Conservation (phyloP, 2,797 vertebrate species). For the Astyanax mexicanus region DNA sequence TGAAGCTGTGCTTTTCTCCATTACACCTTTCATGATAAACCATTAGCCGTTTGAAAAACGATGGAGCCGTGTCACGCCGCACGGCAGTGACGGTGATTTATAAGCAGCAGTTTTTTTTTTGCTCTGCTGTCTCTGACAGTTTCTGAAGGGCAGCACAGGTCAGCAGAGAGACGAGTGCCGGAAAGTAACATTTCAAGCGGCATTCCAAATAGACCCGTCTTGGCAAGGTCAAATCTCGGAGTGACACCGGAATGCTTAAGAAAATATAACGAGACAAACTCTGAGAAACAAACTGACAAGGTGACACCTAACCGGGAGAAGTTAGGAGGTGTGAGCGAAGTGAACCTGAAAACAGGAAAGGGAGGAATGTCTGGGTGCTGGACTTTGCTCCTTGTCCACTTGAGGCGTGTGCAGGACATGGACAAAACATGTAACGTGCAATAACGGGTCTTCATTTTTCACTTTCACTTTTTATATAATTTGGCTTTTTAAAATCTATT, state of each 20-base stretch:
- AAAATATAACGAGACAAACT: background rate
- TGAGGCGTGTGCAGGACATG: too few species aligned
- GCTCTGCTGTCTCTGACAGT: background rate
- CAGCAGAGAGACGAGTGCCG: background rate
- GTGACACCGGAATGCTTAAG: background rate
- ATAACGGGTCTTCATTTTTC: too few species aligned
- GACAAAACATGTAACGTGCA: too few species aligned
- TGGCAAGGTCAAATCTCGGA: constrained; percentile 12
- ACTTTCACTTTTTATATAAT: too few species aligned
- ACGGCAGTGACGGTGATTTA: background rate
- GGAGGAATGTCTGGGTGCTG: background rate
- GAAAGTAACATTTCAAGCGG: constrained; percentile 6
- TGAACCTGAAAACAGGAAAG: background rate
- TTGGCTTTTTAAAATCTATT: too few species aligned
- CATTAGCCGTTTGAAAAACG: constrained; percentile 45
- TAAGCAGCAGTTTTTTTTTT: background rate
- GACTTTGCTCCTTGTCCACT: background rate
- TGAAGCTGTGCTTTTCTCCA: constrained; percentile 38
- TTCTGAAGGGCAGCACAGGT: constrained; percentile 24
- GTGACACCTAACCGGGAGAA: too few species aligned
- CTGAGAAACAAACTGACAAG: background rate
- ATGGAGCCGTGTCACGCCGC: background rate
- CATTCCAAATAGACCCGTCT: constrained; percentile 7
- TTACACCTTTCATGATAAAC: constrained; percentile 22
- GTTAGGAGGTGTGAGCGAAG: too few species aligned